Percentiles rank a stretch among this genome's conserved stretches.
Conservation (phyloP, 2,797 vertebrate species). For the Gymnothorax javanicus region DNA sequence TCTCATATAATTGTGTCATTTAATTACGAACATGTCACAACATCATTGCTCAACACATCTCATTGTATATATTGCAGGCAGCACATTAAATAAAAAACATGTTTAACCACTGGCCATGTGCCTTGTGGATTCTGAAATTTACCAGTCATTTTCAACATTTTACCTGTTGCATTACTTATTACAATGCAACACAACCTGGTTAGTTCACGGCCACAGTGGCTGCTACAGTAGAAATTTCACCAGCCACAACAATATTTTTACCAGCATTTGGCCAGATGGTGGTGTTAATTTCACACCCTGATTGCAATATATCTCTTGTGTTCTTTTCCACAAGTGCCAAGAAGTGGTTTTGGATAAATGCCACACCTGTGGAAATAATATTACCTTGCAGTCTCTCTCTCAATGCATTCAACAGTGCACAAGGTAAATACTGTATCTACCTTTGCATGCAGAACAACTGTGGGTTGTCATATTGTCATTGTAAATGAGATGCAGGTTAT, state of each 20-base stretch:
- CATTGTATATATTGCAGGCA: conserved; percentile 1
- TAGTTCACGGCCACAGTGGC: too few species aligned
- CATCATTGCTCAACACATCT: neutral
- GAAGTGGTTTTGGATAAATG: too few species aligned
- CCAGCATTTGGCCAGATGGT: too few species aligned
- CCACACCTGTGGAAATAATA: conserved; percentile 10
- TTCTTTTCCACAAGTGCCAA: neutral
- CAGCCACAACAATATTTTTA: too few species aligned
- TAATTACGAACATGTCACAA: neutral
- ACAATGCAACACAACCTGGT: too few species aligned
- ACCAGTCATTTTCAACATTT: too few species aligned
- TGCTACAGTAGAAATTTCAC: too few species aligned
- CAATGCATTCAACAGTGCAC: neutral
- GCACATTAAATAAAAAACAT: too few species aligned
- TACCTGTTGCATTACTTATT: too few species aligned
- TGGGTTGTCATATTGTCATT: neutral
- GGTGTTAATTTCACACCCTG: too few species aligned
- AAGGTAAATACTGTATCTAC: neutral
- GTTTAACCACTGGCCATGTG: too few species aligned
- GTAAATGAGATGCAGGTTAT: neutral
- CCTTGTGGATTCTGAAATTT: too few species aligned
- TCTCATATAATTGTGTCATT: neutral
- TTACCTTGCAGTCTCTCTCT: neutral
- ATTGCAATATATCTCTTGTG: neutral
- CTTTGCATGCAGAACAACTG: conserved; percentile 7